phyloP scores from a whole-genome alignment of 1,140 invertebrate species.

The Halictus rubicundus region DNA sequence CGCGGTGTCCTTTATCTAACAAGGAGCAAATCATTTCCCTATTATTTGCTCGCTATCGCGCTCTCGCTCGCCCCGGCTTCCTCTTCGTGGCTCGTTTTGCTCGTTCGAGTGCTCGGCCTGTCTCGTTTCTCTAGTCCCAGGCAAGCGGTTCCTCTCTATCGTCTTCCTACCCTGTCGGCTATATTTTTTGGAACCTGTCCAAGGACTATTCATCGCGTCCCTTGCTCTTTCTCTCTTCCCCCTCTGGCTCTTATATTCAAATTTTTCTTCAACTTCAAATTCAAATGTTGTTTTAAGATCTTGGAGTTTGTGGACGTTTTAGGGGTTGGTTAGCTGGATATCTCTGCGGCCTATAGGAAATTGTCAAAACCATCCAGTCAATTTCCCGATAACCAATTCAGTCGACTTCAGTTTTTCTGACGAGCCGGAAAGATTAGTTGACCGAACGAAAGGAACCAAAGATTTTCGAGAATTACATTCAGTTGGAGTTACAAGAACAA shows the following conservation, averaged over 20 bases:
- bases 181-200: slow-evolving; percentile 79
- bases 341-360: too few species aligned
- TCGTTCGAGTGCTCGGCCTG: slow-evolving; percentile 51
- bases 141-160: slow-evolving; percentile 41
- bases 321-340: too few species aligned
- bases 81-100: slow-evolving; percentile 53
- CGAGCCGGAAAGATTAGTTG: too few species aligned
- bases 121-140: slow-evolving; percentile 23
- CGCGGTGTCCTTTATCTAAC: slow-evolving; percentile 79
- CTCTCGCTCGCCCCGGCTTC: slow-evolving; percentile 67
- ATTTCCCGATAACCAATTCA: too few species aligned
- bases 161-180: slow-evolving; percentile 62
- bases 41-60: slow-evolving; percentile 81
- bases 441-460: too few species aligned
- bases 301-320: too few species aligned
- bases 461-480: too few species aligned
- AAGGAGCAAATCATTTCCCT: slow-evolving; percentile 82
- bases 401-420: too few species aligned
- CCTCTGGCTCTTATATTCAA: slow-evolving; percentile 12
- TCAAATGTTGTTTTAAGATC: too few species aligned
- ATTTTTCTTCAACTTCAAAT: background rate
- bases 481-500: too few species aligned
- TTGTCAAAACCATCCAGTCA: too few species aligned
- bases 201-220: slow-evolving; percentile 78
- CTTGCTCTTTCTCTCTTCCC: background rate